Evolutionary conservation across 2,888 invertebrate species (phyloP).

Genomic region (Trissonchulus sp.): DNA sequence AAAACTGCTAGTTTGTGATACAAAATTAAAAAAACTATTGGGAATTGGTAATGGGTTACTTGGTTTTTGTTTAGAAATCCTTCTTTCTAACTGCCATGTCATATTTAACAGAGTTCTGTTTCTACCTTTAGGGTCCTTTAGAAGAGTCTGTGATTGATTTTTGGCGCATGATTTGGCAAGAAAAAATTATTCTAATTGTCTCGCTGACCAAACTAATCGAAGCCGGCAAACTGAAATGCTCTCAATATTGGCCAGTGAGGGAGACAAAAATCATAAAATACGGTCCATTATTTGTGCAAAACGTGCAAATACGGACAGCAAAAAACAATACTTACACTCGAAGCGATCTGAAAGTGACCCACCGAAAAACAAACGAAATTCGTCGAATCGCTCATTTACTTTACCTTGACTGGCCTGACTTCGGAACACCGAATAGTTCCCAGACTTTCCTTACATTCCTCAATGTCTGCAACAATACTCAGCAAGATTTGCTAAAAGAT

Average conservation of each 20-base stretch:
- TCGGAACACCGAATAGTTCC: slow-evolving; percentile 11
- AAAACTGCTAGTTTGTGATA: too few relatives aligned
- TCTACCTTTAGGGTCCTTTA: background rate
- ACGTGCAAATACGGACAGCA: background rate
- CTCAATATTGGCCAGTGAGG: slow-evolving; percentile 33
- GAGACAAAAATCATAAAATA: slow-evolving; percentile 16
- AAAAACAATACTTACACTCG: background rate
- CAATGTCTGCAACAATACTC: slow-evolving; percentile 11
- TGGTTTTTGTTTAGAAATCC: too few relatives aligned
- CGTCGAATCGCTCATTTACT: slow-evolving; percentile 14
- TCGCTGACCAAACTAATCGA: slow-evolving; percentile 34
- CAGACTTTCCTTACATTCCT: background rate
- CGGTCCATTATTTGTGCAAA: background rate
- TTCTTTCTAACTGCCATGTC: too few relatives aligned
- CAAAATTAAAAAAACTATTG: too few relatives aligned
- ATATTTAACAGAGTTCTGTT: too few relatives aligned
- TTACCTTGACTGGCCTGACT: slow-evolving; percentile 24
- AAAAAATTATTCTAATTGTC: slow-evolving; percentile 38
- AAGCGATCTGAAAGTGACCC: background rate
- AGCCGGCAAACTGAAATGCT: slow-evolving; percentile 28
- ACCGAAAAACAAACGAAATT: background rate
- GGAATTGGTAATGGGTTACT: too few relatives aligned
- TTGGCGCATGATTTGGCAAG: slow-evolving; percentile 41
- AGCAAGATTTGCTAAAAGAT: background rate
- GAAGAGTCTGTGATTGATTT: slow-evolving; percentile 30